phyloP scores from a whole-genome alignment of 2,888 invertebrate species.

The Homarus gammarus region DNA sequence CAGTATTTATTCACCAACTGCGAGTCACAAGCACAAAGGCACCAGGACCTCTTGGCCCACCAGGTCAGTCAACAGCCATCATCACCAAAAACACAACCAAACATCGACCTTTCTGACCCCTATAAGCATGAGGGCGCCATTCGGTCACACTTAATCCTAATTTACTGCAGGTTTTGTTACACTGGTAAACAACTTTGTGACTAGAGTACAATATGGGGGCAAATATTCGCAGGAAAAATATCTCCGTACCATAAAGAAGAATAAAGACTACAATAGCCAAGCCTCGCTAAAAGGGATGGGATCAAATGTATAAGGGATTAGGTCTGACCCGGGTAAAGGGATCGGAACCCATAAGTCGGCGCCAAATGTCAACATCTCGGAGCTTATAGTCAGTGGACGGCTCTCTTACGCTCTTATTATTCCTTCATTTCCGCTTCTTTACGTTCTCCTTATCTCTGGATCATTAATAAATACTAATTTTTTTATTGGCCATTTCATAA shows the following conservation, averaged over 20 bases:
- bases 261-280: slow-evolving; percentile 10
- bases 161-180: slow-evolving; percentile 14
- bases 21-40: neutral
- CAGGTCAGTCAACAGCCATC: neutral
- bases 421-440: too few species aligned
- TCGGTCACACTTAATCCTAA: slow-evolving; percentile 23
- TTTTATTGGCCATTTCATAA: too few species aligned
- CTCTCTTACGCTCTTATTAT: too few species aligned
- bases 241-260: slow-evolving; percentile 16
- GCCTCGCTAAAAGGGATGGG: slow-evolving; percentile 1
- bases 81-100: neutral
- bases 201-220: slow-evolving; percentile 40
- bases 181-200: slow-evolving; percentile 37
- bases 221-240: slow-evolving; percentile 35
- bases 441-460: too few species aligned
- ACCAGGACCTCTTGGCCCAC: neutral
- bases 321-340: neutral
- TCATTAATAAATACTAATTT: too few species aligned
- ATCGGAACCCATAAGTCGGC: neutral
- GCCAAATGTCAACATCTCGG: slow-evolving; percentile 7
- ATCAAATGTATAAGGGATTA: slow-evolving; percentile 32
- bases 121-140: neutral
- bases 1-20: neutral
- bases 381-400: neutral
- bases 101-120: neutral